These are phyloP conservation scores for Neolamprologus fasciatus DNA, from an alignment of 2,113 vertebrate species.

Conservation along the genomic window DNA sequence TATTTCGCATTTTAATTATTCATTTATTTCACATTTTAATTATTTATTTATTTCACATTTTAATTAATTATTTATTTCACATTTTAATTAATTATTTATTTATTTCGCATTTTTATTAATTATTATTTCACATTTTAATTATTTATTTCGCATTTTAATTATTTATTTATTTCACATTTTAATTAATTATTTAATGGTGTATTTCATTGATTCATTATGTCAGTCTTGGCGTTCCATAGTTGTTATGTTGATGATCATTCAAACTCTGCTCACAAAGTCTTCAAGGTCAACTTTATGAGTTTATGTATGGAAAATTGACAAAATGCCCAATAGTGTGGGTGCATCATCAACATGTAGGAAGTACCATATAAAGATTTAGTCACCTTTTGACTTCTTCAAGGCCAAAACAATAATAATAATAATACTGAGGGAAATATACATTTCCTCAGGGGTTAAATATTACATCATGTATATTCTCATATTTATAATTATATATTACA, in stretches of 20 bases:
- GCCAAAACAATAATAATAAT: not conserved
- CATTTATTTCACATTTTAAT: accelerated
- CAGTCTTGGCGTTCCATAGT: not conserved
- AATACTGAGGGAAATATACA: not conserved
- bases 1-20: no score
- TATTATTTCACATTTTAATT: no score
- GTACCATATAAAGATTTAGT: not conserved
- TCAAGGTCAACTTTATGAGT: accelerated
- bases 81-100: not conserved
- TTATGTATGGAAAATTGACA: not conserved
- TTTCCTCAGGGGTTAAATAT: not conserved
- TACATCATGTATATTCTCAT: not conserved
- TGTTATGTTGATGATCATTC: not conserved
- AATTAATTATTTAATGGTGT: not conserved
- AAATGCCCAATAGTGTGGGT: not conserved
- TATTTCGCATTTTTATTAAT: not conserved
- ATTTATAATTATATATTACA: not conserved
- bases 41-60: no score
- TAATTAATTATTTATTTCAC: accelerated
- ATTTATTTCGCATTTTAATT: no score
- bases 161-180: no score
- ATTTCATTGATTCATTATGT: not conserved
- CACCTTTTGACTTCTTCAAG: not conserved
- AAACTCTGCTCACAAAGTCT: not conserved
- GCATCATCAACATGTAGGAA: not conserved